Conservation (phyloP, 1,140 invertebrate genomes). For the Stegodyphus mimosarum region DNA sequence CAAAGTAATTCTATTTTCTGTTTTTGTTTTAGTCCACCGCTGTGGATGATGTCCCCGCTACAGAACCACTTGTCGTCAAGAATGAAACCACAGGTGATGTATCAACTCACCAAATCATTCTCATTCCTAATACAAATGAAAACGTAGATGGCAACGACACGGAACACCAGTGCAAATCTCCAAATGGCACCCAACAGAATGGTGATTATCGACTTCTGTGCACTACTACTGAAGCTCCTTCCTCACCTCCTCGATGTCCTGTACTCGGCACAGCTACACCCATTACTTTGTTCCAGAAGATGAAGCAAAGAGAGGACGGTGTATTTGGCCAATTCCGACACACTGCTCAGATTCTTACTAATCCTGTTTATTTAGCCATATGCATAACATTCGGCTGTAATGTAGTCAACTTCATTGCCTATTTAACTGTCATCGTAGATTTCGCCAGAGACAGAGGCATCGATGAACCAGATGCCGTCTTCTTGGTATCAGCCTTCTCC, state of each 20-base stretch:
- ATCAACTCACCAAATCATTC: constrained; percentile 37
- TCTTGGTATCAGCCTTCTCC: constrained; percentile 62
- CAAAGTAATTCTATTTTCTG: background rate
- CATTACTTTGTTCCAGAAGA: constrained; percentile 46
- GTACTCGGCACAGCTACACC: constrained; percentile 15
- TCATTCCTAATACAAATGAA: background rate
- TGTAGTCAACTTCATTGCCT: constrained; percentile 58
- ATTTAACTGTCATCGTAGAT: constrained; percentile 62
- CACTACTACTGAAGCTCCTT: background rate
- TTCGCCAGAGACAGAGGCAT: constrained; percentile 62
- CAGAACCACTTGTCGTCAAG: constrained; percentile 29
- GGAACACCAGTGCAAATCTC: background rate
- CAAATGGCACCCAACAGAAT: constrained; percentile 20
- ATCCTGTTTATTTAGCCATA: constrained; percentile 38
- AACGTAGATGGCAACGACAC: too few species aligned
- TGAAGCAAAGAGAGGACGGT: constrained; percentile 37
- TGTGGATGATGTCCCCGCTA: constrained; percentile 9
- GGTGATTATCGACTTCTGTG: constrained; percentile 33
- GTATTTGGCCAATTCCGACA: constrained; percentile 53
- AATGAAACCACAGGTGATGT: constrained; percentile 32
- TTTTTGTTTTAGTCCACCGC: background rate
- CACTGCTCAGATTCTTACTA: constrained; percentile 53
- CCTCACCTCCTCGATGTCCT: background rate
- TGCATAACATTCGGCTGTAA: constrained; percentile 58
- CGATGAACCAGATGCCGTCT: constrained; percentile 44